Evolutionary conservation across 2,888 invertebrate species (phyloP).

Genomic region (Lagria hirta): DNA sequence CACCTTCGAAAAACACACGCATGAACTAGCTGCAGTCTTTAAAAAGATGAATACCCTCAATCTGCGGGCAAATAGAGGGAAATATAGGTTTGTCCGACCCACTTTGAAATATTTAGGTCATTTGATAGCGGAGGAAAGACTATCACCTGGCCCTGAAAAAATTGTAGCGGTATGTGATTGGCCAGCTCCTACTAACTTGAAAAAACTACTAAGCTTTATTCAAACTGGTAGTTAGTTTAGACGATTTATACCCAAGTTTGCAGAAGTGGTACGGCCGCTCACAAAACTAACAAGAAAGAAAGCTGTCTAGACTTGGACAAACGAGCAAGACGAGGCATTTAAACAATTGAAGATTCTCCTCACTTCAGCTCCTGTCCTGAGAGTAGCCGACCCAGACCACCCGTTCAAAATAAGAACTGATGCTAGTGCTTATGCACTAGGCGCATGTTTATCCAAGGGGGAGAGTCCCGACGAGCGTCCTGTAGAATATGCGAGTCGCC

Average conservation of each 20-base stretch:
- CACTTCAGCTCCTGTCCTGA: slow-evolving; percentile 1
- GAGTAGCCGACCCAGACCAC: background rate
- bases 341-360: background rate
- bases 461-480: slow-evolving; percentile 30
- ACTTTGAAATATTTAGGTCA: slow-evolving; percentile 16
- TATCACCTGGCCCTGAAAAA: background rate
- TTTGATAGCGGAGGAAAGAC: slow-evolving; percentile 1
- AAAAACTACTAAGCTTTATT: slow-evolving; percentile 3
- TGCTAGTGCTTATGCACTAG: slow-evolving; percentile 33
- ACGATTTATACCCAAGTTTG: slow-evolving; percentile 13
- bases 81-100: slow-evolving; percentile 3
- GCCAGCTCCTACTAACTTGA: background rate
- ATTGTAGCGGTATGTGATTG: background rate
- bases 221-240: slow-evolving; percentile 18
- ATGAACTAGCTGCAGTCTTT: slow-evolving; percentile 22
- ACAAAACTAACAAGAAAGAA: background rate
- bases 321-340: slow-evolving; percentile 1
- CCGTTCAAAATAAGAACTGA: slow-evolving; percentile 33
- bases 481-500: slow-evolving; percentile 38
- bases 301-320: background rate
- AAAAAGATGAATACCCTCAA: slow-evolving; percentile 16
- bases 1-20: slow-evolving; percentile 18
- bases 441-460: slow-evolving; percentile 31
- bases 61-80: slow-evolving; percentile 12
- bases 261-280: slow-evolving; percentile 1